Conservation (phyloP, 2,888 invertebrate species). For the Tipula helvola region DNA sequence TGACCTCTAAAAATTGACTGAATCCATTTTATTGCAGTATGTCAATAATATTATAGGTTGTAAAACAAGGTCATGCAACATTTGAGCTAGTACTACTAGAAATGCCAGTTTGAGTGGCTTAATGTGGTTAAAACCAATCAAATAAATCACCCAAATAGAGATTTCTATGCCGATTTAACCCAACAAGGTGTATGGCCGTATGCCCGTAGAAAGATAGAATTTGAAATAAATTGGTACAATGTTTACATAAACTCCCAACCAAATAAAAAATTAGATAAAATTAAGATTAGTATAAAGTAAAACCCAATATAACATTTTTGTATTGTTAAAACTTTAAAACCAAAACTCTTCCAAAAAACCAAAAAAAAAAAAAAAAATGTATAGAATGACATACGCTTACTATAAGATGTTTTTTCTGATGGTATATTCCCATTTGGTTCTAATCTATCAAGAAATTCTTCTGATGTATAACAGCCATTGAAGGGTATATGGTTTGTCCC, state of each 20-base stretch:
- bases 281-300: background rate
- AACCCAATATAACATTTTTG: background rate
- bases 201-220: background rate
- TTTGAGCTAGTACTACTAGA: too few species aligned
- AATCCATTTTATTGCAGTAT: too few species aligned
- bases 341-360: constrained; percentile 16
- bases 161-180: too few species aligned
- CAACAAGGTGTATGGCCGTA: background rate
- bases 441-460: constrained; percentile 84
- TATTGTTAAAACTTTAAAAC: background rate
- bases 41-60: too few species aligned
- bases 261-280: background rate
- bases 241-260: background rate
- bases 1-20: too few species aligned
- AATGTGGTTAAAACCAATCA: too few species aligned
- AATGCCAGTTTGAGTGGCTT: too few species aligned
- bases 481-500: constrained; percentile 55
- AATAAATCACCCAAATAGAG: too few species aligned
- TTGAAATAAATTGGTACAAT: background rate
- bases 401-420: constrained; percentile 61
- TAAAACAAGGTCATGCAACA: too few species aligned
- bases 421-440: constrained; percentile 91
- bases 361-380: constrained; percentile 17
- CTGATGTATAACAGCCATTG: constrained; percentile 82
- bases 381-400: constrained; percentile 31